Evolutionary conservation across 2,797 vertebrate species (phyloP).

Genomic region (Alca torda): DNA sequence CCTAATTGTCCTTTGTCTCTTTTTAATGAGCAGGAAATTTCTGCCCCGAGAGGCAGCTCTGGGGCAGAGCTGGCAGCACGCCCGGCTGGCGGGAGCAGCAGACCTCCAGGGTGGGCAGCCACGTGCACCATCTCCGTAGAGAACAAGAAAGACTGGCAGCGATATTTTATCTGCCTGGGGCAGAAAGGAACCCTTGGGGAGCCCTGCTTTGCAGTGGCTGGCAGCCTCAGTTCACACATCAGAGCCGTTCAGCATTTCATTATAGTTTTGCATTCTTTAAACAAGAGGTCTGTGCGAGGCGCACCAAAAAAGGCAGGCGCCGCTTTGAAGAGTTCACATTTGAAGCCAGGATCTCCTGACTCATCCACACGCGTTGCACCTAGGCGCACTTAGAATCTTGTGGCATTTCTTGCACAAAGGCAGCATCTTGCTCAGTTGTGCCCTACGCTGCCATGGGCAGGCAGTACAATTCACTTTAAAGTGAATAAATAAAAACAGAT

Average conservation of each 20-base stretch:
- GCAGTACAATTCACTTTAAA: background rate
- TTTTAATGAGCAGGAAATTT: background rate
- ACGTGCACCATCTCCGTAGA: background rate
- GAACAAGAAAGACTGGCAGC: background rate
- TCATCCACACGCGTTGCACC: background rate
- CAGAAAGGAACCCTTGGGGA: background rate
- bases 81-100: background rate
- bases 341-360: constrained; percentile 12
- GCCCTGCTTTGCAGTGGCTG: background rate
- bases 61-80: background rate
- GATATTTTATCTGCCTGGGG: background rate
- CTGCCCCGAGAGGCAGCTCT: background rate
- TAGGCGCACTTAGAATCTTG: background rate
- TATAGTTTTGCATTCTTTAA: background rate
- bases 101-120: background rate
- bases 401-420: background rate
- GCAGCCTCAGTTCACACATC: background rate
- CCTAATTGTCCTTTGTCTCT: background rate
- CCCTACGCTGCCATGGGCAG: background rate
- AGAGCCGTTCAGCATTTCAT: background rate
- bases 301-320: background rate
- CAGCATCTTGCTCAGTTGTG: background rate
- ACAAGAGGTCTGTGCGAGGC: background rate
- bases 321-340: background rate
- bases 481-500: background rate